Conservation (phyloP, 2,797 vertebrate genomes). For the Neomorphus geoffroyi region DNA sequence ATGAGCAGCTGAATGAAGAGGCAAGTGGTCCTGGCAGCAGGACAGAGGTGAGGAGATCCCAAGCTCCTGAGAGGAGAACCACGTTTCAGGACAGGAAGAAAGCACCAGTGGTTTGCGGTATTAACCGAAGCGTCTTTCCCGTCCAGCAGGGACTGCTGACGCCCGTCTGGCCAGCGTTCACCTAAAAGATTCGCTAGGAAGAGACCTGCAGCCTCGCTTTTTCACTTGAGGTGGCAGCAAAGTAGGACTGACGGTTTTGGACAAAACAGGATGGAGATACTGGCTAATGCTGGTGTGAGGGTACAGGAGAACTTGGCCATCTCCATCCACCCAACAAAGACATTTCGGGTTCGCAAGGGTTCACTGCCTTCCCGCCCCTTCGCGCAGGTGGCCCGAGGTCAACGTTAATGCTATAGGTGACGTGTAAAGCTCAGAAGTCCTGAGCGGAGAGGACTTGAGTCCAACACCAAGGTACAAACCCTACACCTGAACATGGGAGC, state of each 20-base stretch:
- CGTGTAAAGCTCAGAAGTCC: neutral
- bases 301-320: accelerated
- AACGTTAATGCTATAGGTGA: slow-evolving; percentile 44
- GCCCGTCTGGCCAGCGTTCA: neutral
- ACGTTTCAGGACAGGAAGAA: neutral
- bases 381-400: neutral
- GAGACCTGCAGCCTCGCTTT: neutral
- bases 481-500: neutral
- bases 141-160: neutral
- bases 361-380: neutral
- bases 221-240: neutral
- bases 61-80: neutral
- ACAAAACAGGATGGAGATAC: neutral
- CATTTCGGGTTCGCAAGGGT: accelerated
- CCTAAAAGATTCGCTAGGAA: accelerated
- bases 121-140: neutral
- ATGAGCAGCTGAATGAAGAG: neutral
- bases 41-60: neutral
- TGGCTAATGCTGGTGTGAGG: slow-evolving; percentile 44
- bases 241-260: neutral
- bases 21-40: neutral
- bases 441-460: neutral
- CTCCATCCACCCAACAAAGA: neutral
- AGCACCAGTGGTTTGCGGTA: neutral
- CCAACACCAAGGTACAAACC: neutral